Percentiles rank a stretch among this genome's conserved stretches.
Evolutionary conservation across 2,888 invertebrate species (phyloP).

Genomic region (Cephus runcator): DNA sequence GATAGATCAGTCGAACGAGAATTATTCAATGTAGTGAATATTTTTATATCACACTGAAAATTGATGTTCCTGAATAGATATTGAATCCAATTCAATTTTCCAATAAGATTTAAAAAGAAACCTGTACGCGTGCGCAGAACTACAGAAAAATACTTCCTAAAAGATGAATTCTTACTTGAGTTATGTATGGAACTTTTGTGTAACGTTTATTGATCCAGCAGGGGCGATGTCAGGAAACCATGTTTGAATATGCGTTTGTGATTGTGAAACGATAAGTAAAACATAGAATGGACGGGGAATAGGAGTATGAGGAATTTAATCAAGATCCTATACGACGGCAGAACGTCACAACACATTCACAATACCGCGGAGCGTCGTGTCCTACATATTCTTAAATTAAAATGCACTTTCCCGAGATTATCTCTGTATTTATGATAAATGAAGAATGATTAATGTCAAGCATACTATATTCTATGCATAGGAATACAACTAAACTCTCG

Average conservation of each 20-base stretch:
- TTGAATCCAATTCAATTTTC: background rate
- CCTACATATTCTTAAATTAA: constrained; percentile 22
- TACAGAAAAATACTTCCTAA: background rate
- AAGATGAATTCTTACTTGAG: background rate
- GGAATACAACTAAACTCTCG: background rate
- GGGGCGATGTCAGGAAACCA: background rate
- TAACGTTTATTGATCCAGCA: background rate
- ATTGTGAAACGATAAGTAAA: background rate
- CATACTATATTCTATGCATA: background rate
- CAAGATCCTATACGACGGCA: background rate
- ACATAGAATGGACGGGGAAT: background rate
- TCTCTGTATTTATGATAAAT: background rate
- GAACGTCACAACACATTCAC: background rate
- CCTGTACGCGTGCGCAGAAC: background rate
- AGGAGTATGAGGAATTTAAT: background rate
- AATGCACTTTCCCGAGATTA: constrained; percentile 26
- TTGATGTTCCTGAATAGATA: background rate
- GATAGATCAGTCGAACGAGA: background rate
- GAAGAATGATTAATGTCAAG: background rate
- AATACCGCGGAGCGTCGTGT: background rate
- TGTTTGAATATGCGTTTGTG: background rate
- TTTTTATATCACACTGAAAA: background rate
- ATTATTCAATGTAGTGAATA: background rate
- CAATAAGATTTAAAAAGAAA: background rate
- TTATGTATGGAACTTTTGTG: background rate